These are phyloP conservation scores for Chouioia cunea DNA, from an alignment of 2,888 invertebrate genomes.

Conservation along the genomic window DNA sequence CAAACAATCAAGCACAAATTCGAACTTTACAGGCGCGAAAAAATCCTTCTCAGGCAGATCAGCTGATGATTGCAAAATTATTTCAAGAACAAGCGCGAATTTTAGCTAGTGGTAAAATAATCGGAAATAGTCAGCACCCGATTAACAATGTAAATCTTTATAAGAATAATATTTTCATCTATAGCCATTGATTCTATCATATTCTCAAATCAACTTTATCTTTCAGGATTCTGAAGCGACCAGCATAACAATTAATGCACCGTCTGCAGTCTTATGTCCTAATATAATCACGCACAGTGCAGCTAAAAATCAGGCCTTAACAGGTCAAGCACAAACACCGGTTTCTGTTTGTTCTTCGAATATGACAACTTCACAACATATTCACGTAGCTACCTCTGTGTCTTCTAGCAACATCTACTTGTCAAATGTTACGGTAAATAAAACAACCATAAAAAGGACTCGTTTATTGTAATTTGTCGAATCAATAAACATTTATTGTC, in stretches of 20 bases:
- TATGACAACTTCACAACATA: constrained; percentile 54
- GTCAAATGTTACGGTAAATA: constrained; percentile 38
- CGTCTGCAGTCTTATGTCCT: constrained; percentile 57
- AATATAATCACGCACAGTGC: constrained; percentile 56
- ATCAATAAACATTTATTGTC: constrained; percentile 17
- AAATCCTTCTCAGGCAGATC: constrained; percentile 71
- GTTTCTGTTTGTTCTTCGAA: constrained; percentile 52
- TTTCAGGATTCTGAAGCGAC: constrained; percentile 58
- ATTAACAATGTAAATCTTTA: constrained; percentile 49
- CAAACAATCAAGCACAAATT: constrained; percentile 73
- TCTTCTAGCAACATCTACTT: constrained; percentile 31
- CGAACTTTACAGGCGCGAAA: constrained; percentile 74
- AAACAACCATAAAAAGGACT: not conserved
- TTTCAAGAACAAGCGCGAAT: constrained; percentile 81
- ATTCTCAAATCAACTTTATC: constrained; percentile 13
- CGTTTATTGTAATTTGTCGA: no score
- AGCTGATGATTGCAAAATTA: constrained; percentile 72
- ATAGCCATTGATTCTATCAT: not conserved
- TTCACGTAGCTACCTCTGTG: constrained; percentile 52
- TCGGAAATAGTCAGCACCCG: constrained; percentile 64
- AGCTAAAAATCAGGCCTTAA: constrained; percentile 64
- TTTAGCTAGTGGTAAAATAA: constrained; percentile 78
- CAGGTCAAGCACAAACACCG: constrained; percentile 64
- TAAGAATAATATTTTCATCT: not conserved
- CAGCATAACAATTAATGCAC: constrained; percentile 55